phyloP scores from a whole-genome alignment of 1,140 invertebrate genomes.

The Drosophila sproati region DNA sequence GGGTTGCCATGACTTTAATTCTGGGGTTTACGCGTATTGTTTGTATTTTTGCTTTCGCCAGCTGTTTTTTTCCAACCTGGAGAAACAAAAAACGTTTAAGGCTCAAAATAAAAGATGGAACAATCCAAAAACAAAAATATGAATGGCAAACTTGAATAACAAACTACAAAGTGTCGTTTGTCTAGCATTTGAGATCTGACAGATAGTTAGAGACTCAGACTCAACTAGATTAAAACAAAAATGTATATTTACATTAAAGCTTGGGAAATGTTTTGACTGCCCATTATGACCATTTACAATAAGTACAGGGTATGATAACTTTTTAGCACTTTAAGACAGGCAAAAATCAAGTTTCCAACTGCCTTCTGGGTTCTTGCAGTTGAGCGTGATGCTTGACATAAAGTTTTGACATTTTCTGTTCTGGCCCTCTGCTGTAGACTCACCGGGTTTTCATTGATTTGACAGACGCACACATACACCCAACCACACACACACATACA shows the following conservation, averaged over 20 bases:
- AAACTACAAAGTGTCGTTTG: too few relatives aligned
- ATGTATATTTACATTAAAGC: too few relatives aligned
- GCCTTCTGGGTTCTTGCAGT: not conserved
- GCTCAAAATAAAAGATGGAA: too few relatives aligned
- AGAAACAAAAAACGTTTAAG: too few relatives aligned
- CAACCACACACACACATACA: not conserved
- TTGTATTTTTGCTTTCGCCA: not conserved
- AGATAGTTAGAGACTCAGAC: too few relatives aligned
- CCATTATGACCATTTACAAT: too few relatives aligned
- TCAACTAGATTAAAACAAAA: too few relatives aligned
- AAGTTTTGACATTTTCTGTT: constrained; percentile 45
- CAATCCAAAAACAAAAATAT: too few relatives aligned
- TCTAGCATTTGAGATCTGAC: too few relatives aligned
- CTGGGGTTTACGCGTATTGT: not conserved
- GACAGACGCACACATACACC: constrained; percentile 21
- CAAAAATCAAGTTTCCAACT: constrained; percentile 25
- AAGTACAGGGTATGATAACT: constrained; percentile 9
- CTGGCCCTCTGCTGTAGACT: constrained; percentile 48
- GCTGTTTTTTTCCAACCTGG: too few relatives aligned
- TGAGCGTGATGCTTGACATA: constrained; percentile 4
- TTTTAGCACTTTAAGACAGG: constrained; percentile 21
- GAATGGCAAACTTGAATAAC: too few relatives aligned
- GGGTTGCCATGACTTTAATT: constrained; percentile 25
- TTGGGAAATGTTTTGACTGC: too few relatives aligned
- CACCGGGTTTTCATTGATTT: constrained; percentile 65